Conservation (phyloP, 1,140 invertebrate species). For the Drosophila asahinai region DNA sequence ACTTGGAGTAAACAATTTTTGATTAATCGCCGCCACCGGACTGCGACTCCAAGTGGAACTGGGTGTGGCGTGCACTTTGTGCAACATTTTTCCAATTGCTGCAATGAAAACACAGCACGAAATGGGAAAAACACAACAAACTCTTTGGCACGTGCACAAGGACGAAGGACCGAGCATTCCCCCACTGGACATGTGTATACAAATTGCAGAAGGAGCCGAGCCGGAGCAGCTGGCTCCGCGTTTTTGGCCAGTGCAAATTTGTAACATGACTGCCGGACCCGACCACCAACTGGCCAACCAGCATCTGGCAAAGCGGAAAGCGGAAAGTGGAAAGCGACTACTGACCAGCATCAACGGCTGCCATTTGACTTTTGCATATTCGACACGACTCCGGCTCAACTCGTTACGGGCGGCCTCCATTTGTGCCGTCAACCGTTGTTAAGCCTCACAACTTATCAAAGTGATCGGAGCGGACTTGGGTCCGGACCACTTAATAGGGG, state of each 20-base stretch:
- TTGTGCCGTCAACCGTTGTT: slow-evolving; percentile 80
- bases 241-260: slow-evolving; percentile 59
- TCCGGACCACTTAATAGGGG: slow-evolving; percentile 69
- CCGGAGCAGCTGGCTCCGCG: slow-evolving; percentile 53
- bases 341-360: slow-evolving; percentile 28
- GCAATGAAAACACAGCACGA: slow-evolving; percentile 33
- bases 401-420: slow-evolving; percentile 43
- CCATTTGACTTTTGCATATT: slow-evolving; percentile 83
- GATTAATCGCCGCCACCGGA: slow-evolving; percentile 72
- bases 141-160: slow-evolving; percentile 62
- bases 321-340: neutral
- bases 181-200: slow-evolving; percentile 59
- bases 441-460: slow-evolving; percentile 79
- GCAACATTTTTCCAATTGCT: slow-evolving; percentile 79
- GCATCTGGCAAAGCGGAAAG: slow-evolving; percentile 30
- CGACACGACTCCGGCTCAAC: slow-evolving; percentile 62
- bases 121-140: slow-evolving; percentile 27
- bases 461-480: slow-evolving; percentile 55
- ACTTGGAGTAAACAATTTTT: slow-evolving; percentile 83
- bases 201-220: slow-evolving; percentile 67
- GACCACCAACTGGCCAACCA: slow-evolving; percentile 40
- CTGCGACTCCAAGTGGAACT: slow-evolving; percentile 29
- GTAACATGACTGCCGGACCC: slow-evolving; percentile 69
- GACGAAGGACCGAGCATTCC: neutral
- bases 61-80: slow-evolving; percentile 59